phyloP scores from a whole-genome alignment of 2,113 vertebrate species.

The Morone chrysops region DNA sequence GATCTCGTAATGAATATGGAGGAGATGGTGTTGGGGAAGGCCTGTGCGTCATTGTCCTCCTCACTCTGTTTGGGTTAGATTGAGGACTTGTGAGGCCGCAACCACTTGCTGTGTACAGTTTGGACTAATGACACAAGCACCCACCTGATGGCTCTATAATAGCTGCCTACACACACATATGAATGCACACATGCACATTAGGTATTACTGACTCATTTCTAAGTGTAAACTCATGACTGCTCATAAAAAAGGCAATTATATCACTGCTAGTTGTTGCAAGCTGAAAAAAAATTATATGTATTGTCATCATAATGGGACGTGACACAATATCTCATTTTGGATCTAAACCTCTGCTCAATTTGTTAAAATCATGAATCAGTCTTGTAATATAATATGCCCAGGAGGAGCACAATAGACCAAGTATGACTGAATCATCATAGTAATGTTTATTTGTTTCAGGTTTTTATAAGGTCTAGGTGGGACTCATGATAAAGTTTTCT shows the following conservation, averaged over 20 bases:
- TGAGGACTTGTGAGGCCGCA: conserved; percentile 43
- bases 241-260: conserved; percentile 10
- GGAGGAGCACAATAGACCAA: not conserved
- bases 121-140: conserved; percentile 37
- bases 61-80: conserved; percentile 49
- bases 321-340: not conserved
- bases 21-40: conserved; percentile 57
- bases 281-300: not conserved
- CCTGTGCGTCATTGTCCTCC: conserved; percentile 66
- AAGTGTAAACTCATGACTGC: not conserved
- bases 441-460: not conserved
- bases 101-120: conserved; percentile 38
- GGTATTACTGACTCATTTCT: conserved; percentile 43
- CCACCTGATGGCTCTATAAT: conserved; percentile 41
- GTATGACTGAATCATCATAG: conserved; percentile 1
- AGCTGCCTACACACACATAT: conserved; percentile 14
- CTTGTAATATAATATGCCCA: not conserved
- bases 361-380: not conserved
- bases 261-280: not conserved
- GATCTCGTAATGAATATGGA: conserved; percentile 65
- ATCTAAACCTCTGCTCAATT: not conserved
- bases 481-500: not conserved
- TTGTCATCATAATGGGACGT: not conserved
- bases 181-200: conserved; percentile 7
- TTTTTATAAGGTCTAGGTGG: not conserved